Base-by-base conservation (phyloP, 1,140 invertebrate species). In the Popillia japonica region DNA sequence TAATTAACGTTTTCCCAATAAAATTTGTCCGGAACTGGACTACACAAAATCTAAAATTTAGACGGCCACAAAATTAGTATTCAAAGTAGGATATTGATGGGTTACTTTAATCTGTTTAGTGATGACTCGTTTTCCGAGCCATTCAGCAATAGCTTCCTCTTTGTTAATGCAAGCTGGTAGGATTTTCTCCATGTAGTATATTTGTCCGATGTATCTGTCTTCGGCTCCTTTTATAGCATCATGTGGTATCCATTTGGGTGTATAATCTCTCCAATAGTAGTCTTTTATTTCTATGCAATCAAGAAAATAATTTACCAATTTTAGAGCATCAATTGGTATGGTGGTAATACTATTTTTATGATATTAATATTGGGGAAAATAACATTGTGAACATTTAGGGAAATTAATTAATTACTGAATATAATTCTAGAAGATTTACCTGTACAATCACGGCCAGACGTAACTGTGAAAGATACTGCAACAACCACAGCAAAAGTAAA, bases 1-100 rank as follows among this genome's bases (percentile, higher is more conserved):
- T 76, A 48, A 22, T 76, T 44, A 3, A 48, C 17, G n/a, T 76
- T 44, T 22, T 23, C 34, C 75, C 75, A 76, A 14, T 76, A n/a
- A 55, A 76, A 76, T 48, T 20, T 48, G 8, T 55, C 42, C 2
- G 75, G 75, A 34, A 22, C n/a, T 20, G 23, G 42, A 22, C 17
- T 27, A 44, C 75, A 76, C 2, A 76, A 22, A 11, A 76, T 76
- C 75, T 76, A n/a, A 11, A 76, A 14, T 4, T 8, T 0, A 55
- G 6, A 17, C 17, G 11, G 27, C 4, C 4, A 34, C 4, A 34
- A 34, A 34, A n/a, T n/a, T n/a, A n/a, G n/a, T n/a, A n/a, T n/a
- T n/a, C n/a, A 34, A 34, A 34, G 27, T 34, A 34, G 27, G 4
- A 34, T 34, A 4, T 34, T n/a, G 2, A 34, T 34, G 27, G 0